phyloP scores from a whole-genome alignment of 2,797 vertebrate genomes.

The Manis pentadactyla region DNA sequence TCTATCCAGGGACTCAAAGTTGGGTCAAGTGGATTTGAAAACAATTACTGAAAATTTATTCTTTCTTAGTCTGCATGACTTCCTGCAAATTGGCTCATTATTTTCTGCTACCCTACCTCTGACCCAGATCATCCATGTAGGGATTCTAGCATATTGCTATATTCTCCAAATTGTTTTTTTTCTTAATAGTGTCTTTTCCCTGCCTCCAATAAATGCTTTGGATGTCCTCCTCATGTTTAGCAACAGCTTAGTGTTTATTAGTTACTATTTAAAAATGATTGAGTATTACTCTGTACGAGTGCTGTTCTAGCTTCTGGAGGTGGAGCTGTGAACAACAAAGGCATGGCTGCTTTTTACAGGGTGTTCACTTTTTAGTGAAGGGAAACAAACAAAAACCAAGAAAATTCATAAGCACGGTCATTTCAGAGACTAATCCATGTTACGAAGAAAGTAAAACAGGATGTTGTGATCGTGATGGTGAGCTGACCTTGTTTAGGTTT shows the following conservation, averaged over 20 bases:
- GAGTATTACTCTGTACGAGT: not conserved
- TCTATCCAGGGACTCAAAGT: not conserved
- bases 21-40: slow-evolving; percentile 34
- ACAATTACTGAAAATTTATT: slow-evolving; percentile 31
- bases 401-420: not conserved
- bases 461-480: not conserved
- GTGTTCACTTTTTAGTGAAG: not conserved
- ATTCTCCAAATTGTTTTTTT: not conserved
- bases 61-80: not conserved
- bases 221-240: not conserved
- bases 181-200: not conserved
- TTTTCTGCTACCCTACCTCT: not conserved
- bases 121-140: not conserved
- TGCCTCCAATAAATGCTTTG: not conserved
- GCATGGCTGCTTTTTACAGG: not conserved
- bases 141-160: not conserved
- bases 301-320: not conserved
- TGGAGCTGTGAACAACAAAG: not conserved
- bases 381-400: not conserved
- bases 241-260: not conserved
- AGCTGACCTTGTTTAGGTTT: not conserved
- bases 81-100: not conserved
- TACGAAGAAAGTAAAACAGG: not conserved
- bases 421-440: not conserved
- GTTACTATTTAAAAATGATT: not conserved